Evolutionary conservation across 1,140 invertebrate species (phyloP).

Genomic region (Protaetia brevitarsis): DNA sequence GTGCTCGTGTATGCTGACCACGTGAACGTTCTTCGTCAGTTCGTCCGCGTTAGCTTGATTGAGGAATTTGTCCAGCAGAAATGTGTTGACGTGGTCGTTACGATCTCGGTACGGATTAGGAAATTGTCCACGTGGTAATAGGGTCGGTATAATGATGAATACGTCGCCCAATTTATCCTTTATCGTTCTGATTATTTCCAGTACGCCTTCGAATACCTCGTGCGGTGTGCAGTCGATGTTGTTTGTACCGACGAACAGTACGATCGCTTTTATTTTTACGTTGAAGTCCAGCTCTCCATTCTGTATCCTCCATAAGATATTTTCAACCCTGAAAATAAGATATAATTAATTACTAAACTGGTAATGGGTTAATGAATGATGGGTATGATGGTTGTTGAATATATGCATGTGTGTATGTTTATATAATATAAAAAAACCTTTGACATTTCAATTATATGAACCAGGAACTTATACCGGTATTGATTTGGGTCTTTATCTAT

Average conservation of each 20-base stretch:
- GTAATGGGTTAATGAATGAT: no score
- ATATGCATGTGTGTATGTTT: no score
- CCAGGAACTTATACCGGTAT: no score
- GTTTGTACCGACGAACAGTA: slow-evolving; percentile 69
- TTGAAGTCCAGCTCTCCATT: slow-evolving; percentile 68
- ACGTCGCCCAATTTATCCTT: slow-evolving; percentile 55
- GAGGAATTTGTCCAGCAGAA: slow-evolving; percentile 52
- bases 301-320: slow-evolving; percentile 69
- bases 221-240: slow-evolving; percentile 63
- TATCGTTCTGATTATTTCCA: slow-evolving; percentile 59
- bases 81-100: slow-evolving; percentile 59
- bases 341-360: not conserved
- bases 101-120: slow-evolving; percentile 64
- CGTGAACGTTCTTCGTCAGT: slow-evolving; percentile 42
- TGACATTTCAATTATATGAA: no score
- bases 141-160: slow-evolving; percentile 60
- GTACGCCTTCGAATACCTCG: slow-evolving; percentile 64
- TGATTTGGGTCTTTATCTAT: no score
- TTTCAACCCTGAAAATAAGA: slow-evolving; percentile 53
- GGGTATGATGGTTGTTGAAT: no score
- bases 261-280: slow-evolving; percentile 66
- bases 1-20: slow-evolving; percentile 58
- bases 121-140: slow-evolving; percentile 64
- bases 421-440: no score
- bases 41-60: slow-evolving; percentile 41